Percentiles rank a stretch among this genome's conserved stretches.
Evolutionary conservation across 2,113 vertebrate species (phyloP).

Genomic region (Psettodes erumei): DNA sequence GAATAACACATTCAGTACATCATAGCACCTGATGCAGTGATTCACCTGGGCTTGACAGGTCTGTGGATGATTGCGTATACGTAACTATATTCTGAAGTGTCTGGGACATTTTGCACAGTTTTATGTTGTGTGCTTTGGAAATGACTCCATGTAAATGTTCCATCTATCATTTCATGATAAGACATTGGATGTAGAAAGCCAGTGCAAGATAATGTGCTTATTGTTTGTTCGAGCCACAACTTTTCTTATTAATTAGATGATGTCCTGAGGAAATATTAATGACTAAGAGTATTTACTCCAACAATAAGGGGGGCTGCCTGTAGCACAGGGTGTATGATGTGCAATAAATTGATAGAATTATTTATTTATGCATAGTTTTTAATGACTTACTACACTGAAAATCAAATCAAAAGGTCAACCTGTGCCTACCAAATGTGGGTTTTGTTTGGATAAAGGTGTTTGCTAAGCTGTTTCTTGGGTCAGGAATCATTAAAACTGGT

Average conservation of each 20-base stretch:
- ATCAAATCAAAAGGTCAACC: background rate
- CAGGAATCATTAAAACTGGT: background rate
- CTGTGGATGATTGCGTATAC: conserved; percentile 13
- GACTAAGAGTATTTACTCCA: conserved; percentile 27
- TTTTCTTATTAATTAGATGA: conserved; percentile 34
- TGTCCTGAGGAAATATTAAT: conserved; percentile 51
- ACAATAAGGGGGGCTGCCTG: conserved; percentile 28
- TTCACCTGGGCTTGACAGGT: conserved; percentile 13
- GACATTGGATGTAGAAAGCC: conserved; percentile 16
- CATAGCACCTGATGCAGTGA: conserved; percentile 26
- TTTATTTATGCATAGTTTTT: conserved; percentile 20
- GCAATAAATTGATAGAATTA: conserved; percentile 37
- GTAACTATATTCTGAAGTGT: conserved; percentile 8
- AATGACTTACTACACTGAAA: background rate
- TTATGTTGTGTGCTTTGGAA: conserved; percentile 27
- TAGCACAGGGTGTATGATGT: conserved; percentile 8
- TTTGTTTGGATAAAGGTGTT: background rate
- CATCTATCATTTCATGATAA: conserved; percentile 28
- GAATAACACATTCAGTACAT: conserved; percentile 19
- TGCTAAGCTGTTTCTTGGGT: background rate
- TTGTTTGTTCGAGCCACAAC: conserved; percentile 27
- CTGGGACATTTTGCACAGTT: conserved; percentile 21
- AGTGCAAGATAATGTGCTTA: conserved; percentile 25
- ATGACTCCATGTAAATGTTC: conserved; percentile 30
- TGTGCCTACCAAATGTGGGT: background rate